Conservation (phyloP, 2,888 invertebrate genomes). For the Parapristionchus giblindavisi region DNA sequence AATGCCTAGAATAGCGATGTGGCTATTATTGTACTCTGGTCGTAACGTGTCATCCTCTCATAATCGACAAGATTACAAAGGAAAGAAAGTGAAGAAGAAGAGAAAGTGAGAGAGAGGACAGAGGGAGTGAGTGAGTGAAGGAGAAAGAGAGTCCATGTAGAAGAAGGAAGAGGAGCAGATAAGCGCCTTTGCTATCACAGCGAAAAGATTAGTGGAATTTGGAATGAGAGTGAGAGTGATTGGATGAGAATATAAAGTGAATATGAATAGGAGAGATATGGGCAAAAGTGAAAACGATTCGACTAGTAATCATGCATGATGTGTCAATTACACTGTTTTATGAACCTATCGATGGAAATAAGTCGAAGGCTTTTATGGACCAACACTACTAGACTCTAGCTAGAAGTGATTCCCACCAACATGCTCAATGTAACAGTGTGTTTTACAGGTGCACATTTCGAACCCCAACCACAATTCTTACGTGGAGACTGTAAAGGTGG, state of each 20-base stretch:
- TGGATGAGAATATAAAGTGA: too few relatives aligned
- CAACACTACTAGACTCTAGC: too few relatives aligned
- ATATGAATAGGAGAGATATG: background rate
- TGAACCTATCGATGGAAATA: too few relatives aligned
- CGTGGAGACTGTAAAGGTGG: slow-evolving; percentile 37
- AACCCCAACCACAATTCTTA: slow-evolving; percentile 38
- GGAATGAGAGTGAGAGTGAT: background rate
- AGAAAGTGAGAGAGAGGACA: slow-evolving; percentile 21
- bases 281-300: background rate
- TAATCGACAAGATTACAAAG: background rate
- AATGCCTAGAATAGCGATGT: background rate
- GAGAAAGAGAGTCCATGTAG: too few relatives aligned
- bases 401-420: background rate
- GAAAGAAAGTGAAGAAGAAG: background rate
- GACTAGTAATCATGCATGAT: background rate
- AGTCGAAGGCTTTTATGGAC: too few relatives aligned
- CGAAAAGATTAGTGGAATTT: background rate
- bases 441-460: slow-evolving; percentile 35
- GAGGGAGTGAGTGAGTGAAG: too few relatives aligned
- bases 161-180: slow-evolving; percentile 25
- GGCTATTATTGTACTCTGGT: background rate
- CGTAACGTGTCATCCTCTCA: background rate
- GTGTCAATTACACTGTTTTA: background rate
- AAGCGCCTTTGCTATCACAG: slow-evolving; percentile 30
- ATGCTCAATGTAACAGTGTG: background rate